These are phyloP conservation scores for Heterodera filipjevi DNA, from an alignment of 2,888 invertebrate species.

Conservation along the genomic window DNA sequence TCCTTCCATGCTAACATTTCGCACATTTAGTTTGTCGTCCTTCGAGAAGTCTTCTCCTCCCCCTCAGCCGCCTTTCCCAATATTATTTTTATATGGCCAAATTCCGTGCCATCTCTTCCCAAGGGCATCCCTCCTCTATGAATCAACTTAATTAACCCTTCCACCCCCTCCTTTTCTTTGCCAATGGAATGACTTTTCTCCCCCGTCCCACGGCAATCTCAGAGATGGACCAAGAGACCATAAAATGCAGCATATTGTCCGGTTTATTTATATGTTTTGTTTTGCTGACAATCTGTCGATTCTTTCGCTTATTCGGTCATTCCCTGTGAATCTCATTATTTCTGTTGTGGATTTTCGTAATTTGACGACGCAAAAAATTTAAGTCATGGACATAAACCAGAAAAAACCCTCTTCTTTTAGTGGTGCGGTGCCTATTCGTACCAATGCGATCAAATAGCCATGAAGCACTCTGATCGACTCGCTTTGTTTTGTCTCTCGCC, in stretches of 20 bases:
- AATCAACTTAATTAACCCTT: conserved; percentile 16
- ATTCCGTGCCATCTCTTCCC: conserved; percentile 7
- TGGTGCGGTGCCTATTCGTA: too few species aligned
- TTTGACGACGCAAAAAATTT: too few species aligned
- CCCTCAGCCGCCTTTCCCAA: neutral
- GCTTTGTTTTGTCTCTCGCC: too few species aligned
- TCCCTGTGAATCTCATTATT: too few species aligned
- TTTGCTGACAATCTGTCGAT: too few species aligned
- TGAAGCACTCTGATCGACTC: too few species aligned
- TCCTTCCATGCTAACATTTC: neutral
- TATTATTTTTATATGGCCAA: conserved; percentile 11
- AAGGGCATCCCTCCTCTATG: neutral
- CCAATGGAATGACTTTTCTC: neutral
- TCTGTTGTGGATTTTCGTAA: too few species aligned
- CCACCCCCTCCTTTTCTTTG: neutral
- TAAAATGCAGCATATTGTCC: neutral
- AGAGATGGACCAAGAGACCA: conserved; percentile 9
- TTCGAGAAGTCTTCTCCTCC: conserved; percentile 5
- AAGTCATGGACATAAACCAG: too few species aligned
- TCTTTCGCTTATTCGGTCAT: neutral
- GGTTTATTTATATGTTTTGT: neutral
- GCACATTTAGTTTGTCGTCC: neutral
- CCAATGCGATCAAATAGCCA: too few species aligned
- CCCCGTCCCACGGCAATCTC: neutral
- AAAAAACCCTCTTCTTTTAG: too few species aligned